A percentile compares a stretch with the other conserved stretches of the same genome.
Evolutionary conservation across 2,113 vertebrate species (phyloP).

Genomic region (Nibea coibor): DNA sequence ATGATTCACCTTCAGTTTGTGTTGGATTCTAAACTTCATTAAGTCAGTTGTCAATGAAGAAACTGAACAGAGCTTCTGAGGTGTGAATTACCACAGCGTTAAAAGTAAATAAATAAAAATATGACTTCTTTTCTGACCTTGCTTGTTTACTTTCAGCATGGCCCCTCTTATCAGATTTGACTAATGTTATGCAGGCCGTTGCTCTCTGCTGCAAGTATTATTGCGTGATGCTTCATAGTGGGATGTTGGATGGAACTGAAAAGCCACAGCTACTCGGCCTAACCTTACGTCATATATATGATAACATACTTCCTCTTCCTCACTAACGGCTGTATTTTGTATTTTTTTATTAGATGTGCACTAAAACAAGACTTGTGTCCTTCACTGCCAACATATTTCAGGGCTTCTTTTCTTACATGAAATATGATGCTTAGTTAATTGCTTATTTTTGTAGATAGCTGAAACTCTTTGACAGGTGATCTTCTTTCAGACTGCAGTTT

Average conservation of each 20-base stretch:
- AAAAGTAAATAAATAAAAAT: background rate
- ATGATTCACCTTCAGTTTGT: too few relatives aligned
- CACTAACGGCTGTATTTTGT: background rate
- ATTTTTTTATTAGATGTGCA: too few relatives aligned
- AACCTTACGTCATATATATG: background rate
- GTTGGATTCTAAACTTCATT: too few relatives aligned
- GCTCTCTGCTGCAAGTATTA: background rate
- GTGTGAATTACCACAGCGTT: too few relatives aligned
- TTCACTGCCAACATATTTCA: background rate
- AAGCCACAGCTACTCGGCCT: background rate
- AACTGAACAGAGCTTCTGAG: too few relatives aligned
- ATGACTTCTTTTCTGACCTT: background rate
- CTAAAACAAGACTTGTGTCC: background rate
- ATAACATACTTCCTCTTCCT: slow-evolving; percentile 17
- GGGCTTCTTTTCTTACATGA: background rate
- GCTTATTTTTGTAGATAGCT: background rate
- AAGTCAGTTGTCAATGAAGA: too few relatives aligned
- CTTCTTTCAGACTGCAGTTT: background rate
- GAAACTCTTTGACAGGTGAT: background rate
- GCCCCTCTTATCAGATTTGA: slow-evolving; percentile 13
- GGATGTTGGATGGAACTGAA: background rate
- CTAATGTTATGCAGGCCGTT: background rate
- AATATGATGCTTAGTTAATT: background rate
- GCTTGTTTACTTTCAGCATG: background rate
- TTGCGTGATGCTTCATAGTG: background rate